Evolutionary conservation across 2,113 vertebrate species (phyloP), one percentile per base, ranked within the genome.

Genomic region (Brachypteracias leptosomus): DNA sequence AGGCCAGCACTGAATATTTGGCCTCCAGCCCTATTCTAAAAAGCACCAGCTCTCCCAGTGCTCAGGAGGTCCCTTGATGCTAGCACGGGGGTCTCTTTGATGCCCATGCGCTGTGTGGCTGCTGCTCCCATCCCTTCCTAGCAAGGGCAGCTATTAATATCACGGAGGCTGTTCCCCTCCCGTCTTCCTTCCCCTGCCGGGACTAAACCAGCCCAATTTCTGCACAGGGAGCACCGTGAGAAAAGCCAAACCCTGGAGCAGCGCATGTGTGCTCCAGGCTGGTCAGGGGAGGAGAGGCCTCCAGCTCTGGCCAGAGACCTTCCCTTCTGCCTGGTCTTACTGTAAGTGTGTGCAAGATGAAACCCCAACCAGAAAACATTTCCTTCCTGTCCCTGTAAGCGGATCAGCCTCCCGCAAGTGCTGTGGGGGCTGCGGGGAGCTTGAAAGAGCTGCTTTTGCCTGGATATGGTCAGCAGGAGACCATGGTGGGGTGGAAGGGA

Each of bases 381-480:
- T 96, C 96, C 96, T 97, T 96, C 96, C 96, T 95, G 76, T 68
- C 57, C 70, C 70, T 87, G 78, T 75, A 84, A 92, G 84, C 28
- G 3, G 33, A 81, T 93, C 76, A 25, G 46, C 52, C 85, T 95
- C 35, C 59, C 31, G 11, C 0, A 0, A 57, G 36, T 28, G 59
- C 67, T 1, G 3, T 16, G 16, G 66, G 70, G 77, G 55, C 67
- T 2, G 3, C 11, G 16, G 70, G 70, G 77, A 68, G 66, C 51
- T 74, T 21, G 67, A 70, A 66, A 73, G 68, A 74, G 61, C 63
- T 86, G 40, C 1, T 66, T 92, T 75, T 90, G 59, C 86, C 22
- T n/a, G 5, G 5, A 6, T 46, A 52, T 70, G 47, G 35, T 80
- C 65, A 67, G 65, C 77, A 79, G 85, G 47, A 85, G 38, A 19